Conservation (phyloP, 2,113 vertebrate species). For the Enhydra lutris region DNA sequence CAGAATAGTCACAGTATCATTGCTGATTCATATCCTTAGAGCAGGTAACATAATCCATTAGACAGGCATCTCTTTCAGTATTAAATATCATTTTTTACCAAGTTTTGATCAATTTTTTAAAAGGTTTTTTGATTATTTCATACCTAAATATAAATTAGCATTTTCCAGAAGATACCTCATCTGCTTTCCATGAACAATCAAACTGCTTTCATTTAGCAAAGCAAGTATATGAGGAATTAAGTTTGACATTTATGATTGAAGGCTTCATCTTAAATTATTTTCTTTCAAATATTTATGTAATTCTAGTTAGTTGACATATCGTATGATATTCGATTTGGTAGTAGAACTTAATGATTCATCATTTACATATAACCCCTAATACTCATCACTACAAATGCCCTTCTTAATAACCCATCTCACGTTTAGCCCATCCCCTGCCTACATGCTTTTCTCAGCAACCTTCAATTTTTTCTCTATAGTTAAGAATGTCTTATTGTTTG, state of each 20-base stretch:
- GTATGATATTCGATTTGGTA: too few species aligned
- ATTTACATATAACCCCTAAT: too few species aligned
- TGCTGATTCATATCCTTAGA: background rate
- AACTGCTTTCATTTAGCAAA: background rate
- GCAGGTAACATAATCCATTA: background rate
- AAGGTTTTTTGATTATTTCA: background rate
- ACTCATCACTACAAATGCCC: too few species aligned
- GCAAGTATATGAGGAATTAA: accelerated
- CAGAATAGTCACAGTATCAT: background rate
- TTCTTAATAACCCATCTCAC: too few species aligned
- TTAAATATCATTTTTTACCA: background rate
- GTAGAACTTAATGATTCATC: too few species aligned
- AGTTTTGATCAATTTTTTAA: background rate
- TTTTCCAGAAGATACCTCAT: background rate
- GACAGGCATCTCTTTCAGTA: background rate
- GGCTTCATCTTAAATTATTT: background rate
- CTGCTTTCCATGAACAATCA: background rate
- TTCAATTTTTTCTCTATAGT: too few species aligned
- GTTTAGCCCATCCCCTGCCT: too few species aligned
- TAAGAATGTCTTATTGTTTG: background rate
- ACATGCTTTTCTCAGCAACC: too few species aligned
- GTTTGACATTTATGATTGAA: background rate
- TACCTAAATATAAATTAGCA: background rate
- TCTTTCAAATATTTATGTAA: too few species aligned
- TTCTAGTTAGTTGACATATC: too few species aligned